Conservation (phyloP, 2,797 vertebrate species). For the Sebastes melanostomus region DNA sequence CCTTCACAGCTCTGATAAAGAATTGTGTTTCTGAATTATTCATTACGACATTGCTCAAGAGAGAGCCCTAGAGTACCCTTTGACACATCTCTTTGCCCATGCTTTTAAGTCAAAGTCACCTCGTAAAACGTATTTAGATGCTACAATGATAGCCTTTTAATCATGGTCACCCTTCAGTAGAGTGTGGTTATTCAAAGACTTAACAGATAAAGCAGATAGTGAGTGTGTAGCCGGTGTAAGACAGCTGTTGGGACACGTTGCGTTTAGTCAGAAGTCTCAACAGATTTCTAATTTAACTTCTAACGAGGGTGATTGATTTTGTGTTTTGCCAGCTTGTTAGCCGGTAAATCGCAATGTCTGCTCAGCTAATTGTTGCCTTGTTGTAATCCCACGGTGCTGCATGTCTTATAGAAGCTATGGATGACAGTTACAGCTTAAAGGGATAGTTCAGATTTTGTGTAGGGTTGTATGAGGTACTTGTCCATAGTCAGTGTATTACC, state of each 20-base stretch:
- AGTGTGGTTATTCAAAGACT: constrained; percentile 17
- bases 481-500: background rate
- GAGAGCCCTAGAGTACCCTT: constrained; percentile 12
- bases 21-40: constrained; percentile 68
- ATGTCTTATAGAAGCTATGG: background rate
- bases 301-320: constrained; percentile 17
- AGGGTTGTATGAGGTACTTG: background rate
- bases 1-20: constrained; percentile 43
- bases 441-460: background rate
- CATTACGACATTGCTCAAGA: constrained; percentile 23
- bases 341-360: background rate
- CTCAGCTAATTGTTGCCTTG: background rate
- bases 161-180: background rate
- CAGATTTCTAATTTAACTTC: constrained; percentile 15
- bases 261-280: background rate
- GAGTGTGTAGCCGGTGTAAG: background rate
- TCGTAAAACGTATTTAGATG: constrained; percentile 44
- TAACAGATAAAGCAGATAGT: constrained; percentile 4
- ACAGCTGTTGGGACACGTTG: background rate
- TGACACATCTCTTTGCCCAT: constrained; percentile 26
- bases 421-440: background rate
- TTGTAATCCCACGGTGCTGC: background rate
- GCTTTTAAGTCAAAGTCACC: constrained; percentile 61
- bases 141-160: constrained; percentile 34
- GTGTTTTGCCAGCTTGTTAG: constrained; percentile 4